phyloP scores from a whole-genome alignment of 2,888 invertebrate genomes.

The Oscheius sp. region DNA sequence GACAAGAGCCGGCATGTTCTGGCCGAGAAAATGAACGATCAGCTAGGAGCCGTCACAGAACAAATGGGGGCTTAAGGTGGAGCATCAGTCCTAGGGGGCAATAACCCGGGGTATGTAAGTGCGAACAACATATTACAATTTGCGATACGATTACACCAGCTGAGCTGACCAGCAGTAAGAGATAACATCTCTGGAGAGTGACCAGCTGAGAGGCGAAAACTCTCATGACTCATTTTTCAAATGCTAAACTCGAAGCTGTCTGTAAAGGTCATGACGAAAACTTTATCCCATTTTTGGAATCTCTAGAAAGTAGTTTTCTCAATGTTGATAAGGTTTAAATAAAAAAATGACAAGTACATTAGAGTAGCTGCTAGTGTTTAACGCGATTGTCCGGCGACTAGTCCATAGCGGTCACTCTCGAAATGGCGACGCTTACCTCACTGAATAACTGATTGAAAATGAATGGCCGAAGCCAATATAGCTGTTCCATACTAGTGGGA shows the following conservation, averaged over 20 bases:
- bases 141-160: constrained; percentile 29
- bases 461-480: not conserved
- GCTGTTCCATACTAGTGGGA: no score
- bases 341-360: no score
- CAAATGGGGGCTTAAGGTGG: constrained; percentile 25
- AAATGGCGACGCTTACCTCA: constrained; percentile 1
- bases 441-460: constrained; percentile 13
- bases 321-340: no score
- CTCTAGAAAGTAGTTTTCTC: no score
- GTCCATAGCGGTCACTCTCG: not conserved
- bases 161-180: not conserved
- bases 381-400: not conserved
- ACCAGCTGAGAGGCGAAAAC: not conserved
- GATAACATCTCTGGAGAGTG: not conserved
- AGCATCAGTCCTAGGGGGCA: not conserved
- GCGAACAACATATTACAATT: constrained; percentile 33
- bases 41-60: constrained; percentile 11
- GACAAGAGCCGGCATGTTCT: not conserved
- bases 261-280: no score
- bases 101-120: constrained; percentile 12
- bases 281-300: no score
- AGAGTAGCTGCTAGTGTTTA: not conserved
- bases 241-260: no score
- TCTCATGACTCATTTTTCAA: not conserved
- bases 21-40: not conserved